These are phyloP conservation scores for Timandra comae DNA, from an alignment of 2,888 invertebrate species.

Conservation along the genomic window DNA sequence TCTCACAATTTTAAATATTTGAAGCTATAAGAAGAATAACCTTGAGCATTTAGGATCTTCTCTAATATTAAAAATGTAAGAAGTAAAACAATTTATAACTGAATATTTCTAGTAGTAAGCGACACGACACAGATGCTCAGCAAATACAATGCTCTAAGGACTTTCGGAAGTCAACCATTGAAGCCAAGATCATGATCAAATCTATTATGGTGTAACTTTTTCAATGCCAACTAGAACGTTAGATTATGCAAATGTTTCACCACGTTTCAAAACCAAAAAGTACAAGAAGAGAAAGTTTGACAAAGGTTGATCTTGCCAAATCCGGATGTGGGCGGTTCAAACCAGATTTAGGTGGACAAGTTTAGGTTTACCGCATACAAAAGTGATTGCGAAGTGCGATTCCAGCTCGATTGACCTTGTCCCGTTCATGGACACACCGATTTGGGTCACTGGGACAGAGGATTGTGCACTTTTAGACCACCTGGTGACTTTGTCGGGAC, in stretches of 20 bases:
- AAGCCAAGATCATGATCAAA: too few species aligned
- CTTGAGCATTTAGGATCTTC: too few species aligned
- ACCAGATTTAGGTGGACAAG: constrained; percentile 4
- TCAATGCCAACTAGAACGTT: too few species aligned
- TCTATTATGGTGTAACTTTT: too few species aligned
- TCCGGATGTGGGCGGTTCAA: constrained; percentile 9
- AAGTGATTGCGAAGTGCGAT: constrained; percentile 28
- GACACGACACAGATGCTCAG: too few species aligned
- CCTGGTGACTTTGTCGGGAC: constrained; percentile 9
- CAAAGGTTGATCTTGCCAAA: constrained; percentile 6
- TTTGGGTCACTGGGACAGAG: constrained; percentile 60
- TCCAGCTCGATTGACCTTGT: constrained; percentile 53
- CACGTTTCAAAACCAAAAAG: constrained; percentile 5
- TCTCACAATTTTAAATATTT: too few species aligned
- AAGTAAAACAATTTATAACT: too few species aligned
- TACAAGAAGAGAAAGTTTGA: constrained; percentile 14
- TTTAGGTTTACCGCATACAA: constrained; percentile 17
- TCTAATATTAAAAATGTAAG: too few species aligned
- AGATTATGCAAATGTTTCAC: constrained; percentile 6
- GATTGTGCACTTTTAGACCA: constrained; percentile 41
- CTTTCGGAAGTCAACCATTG: too few species aligned
- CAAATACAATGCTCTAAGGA: too few species aligned
- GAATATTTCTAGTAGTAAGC: too few species aligned
- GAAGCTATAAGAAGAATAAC: too few species aligned
- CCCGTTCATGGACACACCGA: constrained; percentile 53